Base-by-base conservation (phyloP, 2,888 invertebrate species). In the Ophion ventricosus region DNA sequence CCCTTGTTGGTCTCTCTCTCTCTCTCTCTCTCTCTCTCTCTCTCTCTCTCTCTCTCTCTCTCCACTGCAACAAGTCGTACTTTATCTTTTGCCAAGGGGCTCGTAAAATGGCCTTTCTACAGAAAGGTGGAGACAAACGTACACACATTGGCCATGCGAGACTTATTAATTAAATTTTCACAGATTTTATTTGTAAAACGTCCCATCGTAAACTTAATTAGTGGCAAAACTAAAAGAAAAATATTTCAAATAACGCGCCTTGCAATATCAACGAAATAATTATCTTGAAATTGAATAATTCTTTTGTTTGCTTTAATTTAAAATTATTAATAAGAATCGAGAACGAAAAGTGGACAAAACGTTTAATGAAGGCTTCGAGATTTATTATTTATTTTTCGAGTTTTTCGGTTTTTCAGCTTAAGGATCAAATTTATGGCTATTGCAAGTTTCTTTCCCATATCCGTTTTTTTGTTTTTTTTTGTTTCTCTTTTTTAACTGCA, bases 401-500 rank as follows among this genome's bases (percentile, higher is more conserved):
- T 35, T 20, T n/a, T 14, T n/a, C 35, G 4, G 57, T 20, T 72
- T 35, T 29, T 7, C n/a, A 17, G n/a, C 59, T 7, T 11, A 59
- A 61, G 25, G 25, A 25, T 25, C 17, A 59, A 59, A 23, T 43
- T 25, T 43, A 20, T 14, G 49, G 23, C 23, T 7, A 26, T 43
- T 35, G 2, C 25, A 7, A 49, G 17, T 23, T 64, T 75, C 26
- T 63, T 2, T 64, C 2, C 43, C 54, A 5, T 54, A 4, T 40
- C 54, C n/a, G n/a, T n/a, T n/a, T n/a, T n/a, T n/a, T n/a, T n/a
- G n/a, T n/a, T n/a, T n/a, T n/a, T n/a, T n/a, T n/a, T n/a, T n/a
- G n/a, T n/a, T n/a, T n/a, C n/a, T n/a, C 23, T 29, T 75, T 63
- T 54, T 63, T 29, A 17, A 75, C 14, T 43, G 61, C 56, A 63